Base-by-base conservation (phyloP, 2,113 vertebrate genomes). In the Ramphastos sulfuratus region DNA sequence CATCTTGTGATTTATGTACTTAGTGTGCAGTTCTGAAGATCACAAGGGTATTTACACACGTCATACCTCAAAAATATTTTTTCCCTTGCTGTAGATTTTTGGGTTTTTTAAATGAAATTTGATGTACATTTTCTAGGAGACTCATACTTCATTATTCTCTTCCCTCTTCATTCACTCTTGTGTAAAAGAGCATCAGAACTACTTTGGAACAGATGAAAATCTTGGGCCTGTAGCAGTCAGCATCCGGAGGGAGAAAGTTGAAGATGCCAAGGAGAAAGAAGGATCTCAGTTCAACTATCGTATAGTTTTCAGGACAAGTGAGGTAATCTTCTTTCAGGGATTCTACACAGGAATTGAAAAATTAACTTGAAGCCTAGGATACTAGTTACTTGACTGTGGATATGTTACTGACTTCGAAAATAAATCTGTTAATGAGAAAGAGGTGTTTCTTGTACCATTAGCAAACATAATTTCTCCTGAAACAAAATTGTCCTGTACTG, bases 151-250 rank as follows among this genome's bases (percentile, higher is more conserved):
- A 48, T 42, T 91, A 28, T 61, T 85, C 75, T 86, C 35, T 90
- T 84, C 12, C 66, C 74, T 82, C 89, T 89, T 81, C 8, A 56
- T 58, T 74, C 37, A 54, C 30, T 94, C 27, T 58, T 85, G 33
- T 63, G 9, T 54, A 95, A 89, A 97, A 99, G 99, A 99, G 33
- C 99, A 99, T 97, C 99, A 99, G 94, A 99, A 99, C 97, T 99
- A 99, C 96, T 99, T 99, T 61, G 99, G 99, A 52, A 98, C 98
- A 44, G 99, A 99, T 92, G 99, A 99, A 83, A 98, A 98, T 97
- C 98, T 99, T 70, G 99, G 99, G 58, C 99, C 99, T 0, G 99
- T 99, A 94, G 99, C 99, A 5, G 97, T 99, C 71, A 99, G 99
- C 93, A 95, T 99, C 93, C 98, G 99, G 67, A 98, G 99, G 85